Base-by-base conservation (phyloP, 2,113 vertebrate genomes). In the Indicator indicator region DNA sequence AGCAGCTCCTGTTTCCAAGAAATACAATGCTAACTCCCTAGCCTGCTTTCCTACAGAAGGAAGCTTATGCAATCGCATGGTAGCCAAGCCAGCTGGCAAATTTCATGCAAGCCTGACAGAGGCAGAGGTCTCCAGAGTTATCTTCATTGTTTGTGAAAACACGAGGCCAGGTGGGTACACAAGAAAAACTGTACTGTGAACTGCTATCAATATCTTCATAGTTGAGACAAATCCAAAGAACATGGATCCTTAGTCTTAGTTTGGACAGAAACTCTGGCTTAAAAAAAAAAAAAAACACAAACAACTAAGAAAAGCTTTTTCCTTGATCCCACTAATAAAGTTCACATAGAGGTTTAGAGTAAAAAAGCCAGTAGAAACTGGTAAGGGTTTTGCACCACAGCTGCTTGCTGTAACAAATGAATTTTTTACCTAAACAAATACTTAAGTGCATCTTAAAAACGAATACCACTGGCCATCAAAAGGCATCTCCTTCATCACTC, bases 11-110 rank as follows among this genome's bases (percentile, higher is more conserved):
- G 40, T 67, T 67, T 67, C 64, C 64, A 67, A 67, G 40, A 67
- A 67, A 67, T 28, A 90, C 88, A 96, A 92, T 58, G 54, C 83
- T 63, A 94, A 88, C 65, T 94, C 90, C 89, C 88, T 83, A 80
- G 83, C 83, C 86, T 92, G 90, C 88, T 90, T 94, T 88, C 90
- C 83, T 96, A 88, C 95, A 94, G 84, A 94, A 89, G 83, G 73
- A 86, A n/a, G 65, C 70, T 95, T 95, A 96, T 81, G 95, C 95
- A 96, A 92, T 78, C 90, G 48, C 38, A 6, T 54, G 65, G 55
- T 5, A 88, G 86, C 54, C 88, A 90, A 94, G 94, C 90, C 83
- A 96, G 60, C 32, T 96, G 96, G 96, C 94, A 93, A 86, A 77
- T n/a, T 83, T 40, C 76, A 40, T 2, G 28, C 83, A 77, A 87